These are phyloP conservation scores for Acrocephalus kingi DNA, from an alignment of 2,113 vertebrate species.

Conservation along the genomic window DNA sequence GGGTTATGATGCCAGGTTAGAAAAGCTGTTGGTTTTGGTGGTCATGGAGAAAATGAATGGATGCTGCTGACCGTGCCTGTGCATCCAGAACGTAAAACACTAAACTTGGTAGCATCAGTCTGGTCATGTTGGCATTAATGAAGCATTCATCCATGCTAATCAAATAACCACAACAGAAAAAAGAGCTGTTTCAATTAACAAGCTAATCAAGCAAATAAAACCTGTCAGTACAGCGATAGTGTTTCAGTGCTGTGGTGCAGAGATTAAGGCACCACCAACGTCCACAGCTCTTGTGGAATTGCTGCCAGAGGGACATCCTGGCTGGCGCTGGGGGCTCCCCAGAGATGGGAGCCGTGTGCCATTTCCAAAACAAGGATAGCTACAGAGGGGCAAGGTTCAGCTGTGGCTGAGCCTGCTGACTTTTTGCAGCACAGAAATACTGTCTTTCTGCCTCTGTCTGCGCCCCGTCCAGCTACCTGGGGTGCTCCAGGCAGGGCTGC, in stretches of 20 bases:
- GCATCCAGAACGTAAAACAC: fast-evolving
- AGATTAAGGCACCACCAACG: neutral
- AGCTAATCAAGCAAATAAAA: neutral
- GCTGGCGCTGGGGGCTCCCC: fast-evolving
- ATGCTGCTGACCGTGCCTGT: neutral
- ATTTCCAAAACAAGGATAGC: neutral
- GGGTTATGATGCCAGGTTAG: neutral
- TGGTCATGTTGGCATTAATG: neutral
- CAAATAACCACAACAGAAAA: neutral
- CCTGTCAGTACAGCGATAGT: neutral
- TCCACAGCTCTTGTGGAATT: neutral
- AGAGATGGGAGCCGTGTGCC: fast-evolving
- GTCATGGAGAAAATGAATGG: neutral
- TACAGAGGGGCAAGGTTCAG: neutral
- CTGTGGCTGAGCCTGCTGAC: neutral
- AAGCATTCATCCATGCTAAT: neutral
- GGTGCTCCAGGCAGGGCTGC: neutral
- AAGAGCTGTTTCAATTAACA: neutral
- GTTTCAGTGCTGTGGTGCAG: neutral
- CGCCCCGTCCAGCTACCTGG: neutral
- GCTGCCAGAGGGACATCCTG: neutral
- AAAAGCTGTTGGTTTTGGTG: neutral
- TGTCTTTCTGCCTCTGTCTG: neutral
- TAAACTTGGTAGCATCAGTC: neutral
- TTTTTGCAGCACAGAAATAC: neutral